Evolutionary conservation across 2,113 vertebrate genomes (phyloP).

Genomic region (Eira barbara): DNA sequence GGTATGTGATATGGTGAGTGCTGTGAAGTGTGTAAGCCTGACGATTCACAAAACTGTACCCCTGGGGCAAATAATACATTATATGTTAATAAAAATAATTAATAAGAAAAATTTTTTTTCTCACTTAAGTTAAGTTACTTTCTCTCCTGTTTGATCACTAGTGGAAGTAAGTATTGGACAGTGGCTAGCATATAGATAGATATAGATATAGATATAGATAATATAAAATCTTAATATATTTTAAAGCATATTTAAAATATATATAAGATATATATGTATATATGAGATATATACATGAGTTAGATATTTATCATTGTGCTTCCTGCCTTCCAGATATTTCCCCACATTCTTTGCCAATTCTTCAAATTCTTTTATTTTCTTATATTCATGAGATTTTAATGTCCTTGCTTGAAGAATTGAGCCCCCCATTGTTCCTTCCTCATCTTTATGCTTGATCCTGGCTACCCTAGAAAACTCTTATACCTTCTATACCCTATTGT

Average conservation of each 20-base stretch:
- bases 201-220: too few relatives aligned
- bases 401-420: slow-evolving; percentile 1
- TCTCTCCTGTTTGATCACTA: background rate
- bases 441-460: background rate
- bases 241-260: background rate
- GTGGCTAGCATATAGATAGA: background rate
- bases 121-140: background rate
- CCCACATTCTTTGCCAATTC: background rate
- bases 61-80: too few relatives aligned
- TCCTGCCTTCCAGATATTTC: background rate
- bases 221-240: background rate
- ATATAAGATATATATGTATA: background rate
- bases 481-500: background rate
- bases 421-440: background rate
- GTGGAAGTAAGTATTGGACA: background rate
- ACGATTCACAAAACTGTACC: too few relatives aligned
- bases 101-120: background rate
- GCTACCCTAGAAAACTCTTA: background rate
- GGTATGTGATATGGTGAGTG: too few relatives aligned
- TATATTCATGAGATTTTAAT: background rate
- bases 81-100: too few relatives aligned
- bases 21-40: too few relatives aligned
- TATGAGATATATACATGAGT: background rate
- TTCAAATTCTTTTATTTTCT: background rate
- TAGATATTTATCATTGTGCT: background rate